Conservation (phyloP, 2,797 vertebrate species). For the Chelonia mydas region DNA sequence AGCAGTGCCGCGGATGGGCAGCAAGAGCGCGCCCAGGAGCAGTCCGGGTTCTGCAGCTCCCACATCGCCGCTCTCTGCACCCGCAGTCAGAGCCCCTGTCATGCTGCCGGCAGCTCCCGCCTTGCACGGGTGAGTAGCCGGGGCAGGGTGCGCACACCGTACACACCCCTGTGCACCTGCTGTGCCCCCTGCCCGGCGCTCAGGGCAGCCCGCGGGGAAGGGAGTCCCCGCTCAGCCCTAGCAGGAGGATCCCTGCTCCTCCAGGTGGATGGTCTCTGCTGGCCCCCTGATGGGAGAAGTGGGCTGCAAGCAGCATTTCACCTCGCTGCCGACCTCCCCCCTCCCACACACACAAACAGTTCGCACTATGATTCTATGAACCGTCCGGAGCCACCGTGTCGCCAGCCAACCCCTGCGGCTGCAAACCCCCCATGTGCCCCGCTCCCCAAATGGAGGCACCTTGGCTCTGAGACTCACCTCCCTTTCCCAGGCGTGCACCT, state of each 20-base stretch:
- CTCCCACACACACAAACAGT: background rate
- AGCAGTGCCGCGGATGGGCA: slow-evolving; percentile 75
- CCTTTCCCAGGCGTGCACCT: background rate
- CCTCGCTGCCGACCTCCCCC: background rate
- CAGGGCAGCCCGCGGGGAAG: no score
- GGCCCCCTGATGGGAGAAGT: background rate
- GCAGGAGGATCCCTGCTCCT: no score
- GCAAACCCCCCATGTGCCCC: background rate
- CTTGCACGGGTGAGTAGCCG: slow-evolving; percentile 76
- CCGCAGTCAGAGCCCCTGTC: slow-evolving; percentile 64
- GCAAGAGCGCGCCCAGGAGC: slow-evolving; percentile 77
- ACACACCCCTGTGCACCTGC: background rate
- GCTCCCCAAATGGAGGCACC: background rate
- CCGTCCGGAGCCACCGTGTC: background rate
- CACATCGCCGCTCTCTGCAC: slow-evolving; percentile 10
- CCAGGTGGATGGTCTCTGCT: no score
- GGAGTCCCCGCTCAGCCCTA: no score
- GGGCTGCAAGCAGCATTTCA: background rate
- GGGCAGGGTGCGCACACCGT: background rate
- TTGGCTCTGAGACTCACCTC: background rate
- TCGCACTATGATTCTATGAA: no score
- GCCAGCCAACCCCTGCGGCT: background rate
- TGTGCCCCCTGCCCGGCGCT: background rate
- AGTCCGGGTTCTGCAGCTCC: slow-evolving; percentile 63
- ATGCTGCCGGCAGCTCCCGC: slow-evolving; percentile 55